phyloP scores from a whole-genome alignment of 2,797 vertebrate species.

The Fundulus diaphanus region DNA sequence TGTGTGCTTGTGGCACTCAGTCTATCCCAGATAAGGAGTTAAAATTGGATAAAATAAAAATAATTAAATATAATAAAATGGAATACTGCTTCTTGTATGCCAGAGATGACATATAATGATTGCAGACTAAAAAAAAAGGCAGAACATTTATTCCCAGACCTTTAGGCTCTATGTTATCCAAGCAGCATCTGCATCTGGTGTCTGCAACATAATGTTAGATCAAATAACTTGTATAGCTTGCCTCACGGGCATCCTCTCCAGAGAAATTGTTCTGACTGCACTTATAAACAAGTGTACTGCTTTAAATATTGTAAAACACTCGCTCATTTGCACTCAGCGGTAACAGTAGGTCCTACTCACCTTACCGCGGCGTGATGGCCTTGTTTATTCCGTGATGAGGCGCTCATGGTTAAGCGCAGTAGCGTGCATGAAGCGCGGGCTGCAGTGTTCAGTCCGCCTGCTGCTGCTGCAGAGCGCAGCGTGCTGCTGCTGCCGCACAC shows the following conservation, averaged over 20 bases:
- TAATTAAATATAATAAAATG: neutral
- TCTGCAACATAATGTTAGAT: neutral
- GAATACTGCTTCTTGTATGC: neutral
- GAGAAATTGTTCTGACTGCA: neutral
- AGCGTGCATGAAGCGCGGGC: constrained; percentile 27
- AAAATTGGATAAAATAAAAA: neutral
- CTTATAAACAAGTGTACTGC: neutral
- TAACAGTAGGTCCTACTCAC: constrained; percentile 33
- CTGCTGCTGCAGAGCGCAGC: constrained; percentile 58
- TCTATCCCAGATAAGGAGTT: neutral
- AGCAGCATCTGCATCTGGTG: neutral
- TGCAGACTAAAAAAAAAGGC: neutral
- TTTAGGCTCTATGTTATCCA: neutral
- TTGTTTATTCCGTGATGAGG: neutral
- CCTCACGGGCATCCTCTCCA: neutral
- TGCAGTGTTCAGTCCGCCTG: constrained; percentile 49
- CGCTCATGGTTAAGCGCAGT: constrained; percentile 5
- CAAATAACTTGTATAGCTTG: neutral
- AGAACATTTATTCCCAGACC: neutral
- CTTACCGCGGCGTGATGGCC: constrained; percentile 25
- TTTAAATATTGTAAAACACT: no score
- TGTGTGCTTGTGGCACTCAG: neutral
- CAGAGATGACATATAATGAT: neutral
- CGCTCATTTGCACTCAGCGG: neutral
- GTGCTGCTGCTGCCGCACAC: constrained; percentile 45